A percentile compares a stretch with the other conserved stretches of the same genome.
phyloP scores from a whole-genome alignment of 2,113 vertebrate species.

The Hippocampus mohnikei region DNA sequence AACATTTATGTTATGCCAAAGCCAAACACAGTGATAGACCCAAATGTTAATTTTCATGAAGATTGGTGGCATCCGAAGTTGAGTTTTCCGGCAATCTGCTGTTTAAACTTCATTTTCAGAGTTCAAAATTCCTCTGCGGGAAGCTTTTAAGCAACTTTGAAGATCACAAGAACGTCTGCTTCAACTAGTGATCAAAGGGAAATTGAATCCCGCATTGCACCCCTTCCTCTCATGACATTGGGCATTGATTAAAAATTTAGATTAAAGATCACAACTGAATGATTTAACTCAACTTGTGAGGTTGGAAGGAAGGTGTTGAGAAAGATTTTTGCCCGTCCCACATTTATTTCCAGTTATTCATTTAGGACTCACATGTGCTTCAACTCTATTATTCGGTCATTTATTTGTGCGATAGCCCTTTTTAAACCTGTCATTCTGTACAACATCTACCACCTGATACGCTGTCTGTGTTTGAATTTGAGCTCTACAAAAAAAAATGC shows the following conservation, averaged over 20 bases:
- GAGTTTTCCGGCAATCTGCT: background rate
- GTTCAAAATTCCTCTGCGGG: constrained; percentile 16
- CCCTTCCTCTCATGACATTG: constrained; percentile 49
- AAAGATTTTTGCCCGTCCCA: constrained; percentile 37
- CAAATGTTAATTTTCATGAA: background rate
- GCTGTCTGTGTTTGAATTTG: background rate
- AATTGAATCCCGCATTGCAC: constrained; percentile 51
- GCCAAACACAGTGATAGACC: too few species aligned
- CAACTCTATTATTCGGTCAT: constrained; percentile 40
- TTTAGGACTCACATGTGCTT: constrained; percentile 39
- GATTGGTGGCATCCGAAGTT: background rate
- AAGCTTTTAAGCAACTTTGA: constrained; percentile 37
- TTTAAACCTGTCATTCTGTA: background rate
- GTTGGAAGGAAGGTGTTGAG: constrained; percentile 8
- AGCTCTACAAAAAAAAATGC: background rate
- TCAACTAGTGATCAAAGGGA: constrained; percentile 58
- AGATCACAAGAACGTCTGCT: constrained; percentile 40
- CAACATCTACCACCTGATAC: background rate
- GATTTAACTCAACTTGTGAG: constrained; percentile 36
- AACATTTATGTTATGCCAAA: too few species aligned
- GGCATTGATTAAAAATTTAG: constrained; percentile 43
- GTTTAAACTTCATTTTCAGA: background rate
- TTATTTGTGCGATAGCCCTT: background rate
- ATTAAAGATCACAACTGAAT: constrained; percentile 57
- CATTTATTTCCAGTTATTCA: constrained; percentile 22